These are phyloP conservation scores for Ips nitidus DNA, from an alignment of 1,140 invertebrate species.

Conservation along the genomic window DNA sequence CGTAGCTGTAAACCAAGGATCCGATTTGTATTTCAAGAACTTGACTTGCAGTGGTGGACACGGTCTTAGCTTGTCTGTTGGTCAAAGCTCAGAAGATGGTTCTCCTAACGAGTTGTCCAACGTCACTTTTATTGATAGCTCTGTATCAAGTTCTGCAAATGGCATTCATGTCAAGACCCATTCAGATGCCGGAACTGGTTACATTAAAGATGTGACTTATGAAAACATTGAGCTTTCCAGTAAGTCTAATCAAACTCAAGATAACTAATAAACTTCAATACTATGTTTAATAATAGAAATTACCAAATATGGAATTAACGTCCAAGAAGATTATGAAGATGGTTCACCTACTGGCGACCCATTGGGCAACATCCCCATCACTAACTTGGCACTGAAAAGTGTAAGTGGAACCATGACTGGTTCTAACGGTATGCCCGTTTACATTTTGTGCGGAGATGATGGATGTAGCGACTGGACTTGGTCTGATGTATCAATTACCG, in stretches of 20 bases:
- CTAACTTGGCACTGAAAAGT: not conserved
- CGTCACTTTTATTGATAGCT: slow-evolving; percentile 22
- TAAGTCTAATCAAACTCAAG: not conserved
- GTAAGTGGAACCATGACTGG: not conserved
- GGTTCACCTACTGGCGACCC: not conserved
- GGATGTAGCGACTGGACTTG: slow-evolving; percentile 12
- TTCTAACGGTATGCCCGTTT: not conserved
- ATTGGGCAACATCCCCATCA: not conserved
- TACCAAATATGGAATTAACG: slow-evolving; percentile 13
- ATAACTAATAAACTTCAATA: not conserved
- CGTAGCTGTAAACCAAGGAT: slow-evolving; percentile 25
- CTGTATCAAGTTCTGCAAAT: slow-evolving; percentile 13
- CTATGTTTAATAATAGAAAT: not conserved
- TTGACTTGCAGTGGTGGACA: slow-evolving; percentile 30
- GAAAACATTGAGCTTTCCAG: slow-evolving; percentile 30
- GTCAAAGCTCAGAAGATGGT: slow-evolving; percentile 11
- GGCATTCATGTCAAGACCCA: slow-evolving; percentile 40
- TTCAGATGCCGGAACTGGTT: slow-evolving; percentile 17
- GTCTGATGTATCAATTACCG: not conserved
- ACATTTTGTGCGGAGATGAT: slow-evolving; percentile 9
- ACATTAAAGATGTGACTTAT: slow-evolving; percentile 31
- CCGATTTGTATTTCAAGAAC: slow-evolving; percentile 20
- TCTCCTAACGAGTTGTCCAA: slow-evolving; percentile 20
- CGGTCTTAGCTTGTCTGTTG: slow-evolving; percentile 30
- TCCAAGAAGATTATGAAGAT: slow-evolving; percentile 16